Evolutionary conservation across 1,140 invertebrate genomes (phyloP).

Genomic region (Diorhabda elongata): DNA sequence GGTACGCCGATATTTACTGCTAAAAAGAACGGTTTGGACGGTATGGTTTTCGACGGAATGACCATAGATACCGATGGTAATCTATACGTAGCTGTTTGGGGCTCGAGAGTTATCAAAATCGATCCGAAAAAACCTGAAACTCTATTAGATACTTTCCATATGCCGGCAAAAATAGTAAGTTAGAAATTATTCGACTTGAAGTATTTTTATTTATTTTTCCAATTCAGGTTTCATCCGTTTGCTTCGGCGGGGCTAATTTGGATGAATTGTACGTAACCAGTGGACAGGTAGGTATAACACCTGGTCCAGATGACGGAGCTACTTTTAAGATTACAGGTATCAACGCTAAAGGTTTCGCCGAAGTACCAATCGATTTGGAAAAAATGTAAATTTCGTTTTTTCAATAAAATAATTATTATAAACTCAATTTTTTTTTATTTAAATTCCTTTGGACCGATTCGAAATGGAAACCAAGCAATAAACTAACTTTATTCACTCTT

Average conservation of each 20-base stretch:
- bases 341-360: slow-evolving; percentile 33
- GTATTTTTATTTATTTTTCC: neutral
- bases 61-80: slow-evolving; percentile 63
- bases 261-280: slow-evolving; percentile 74
- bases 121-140: slow-evolving; percentile 43
- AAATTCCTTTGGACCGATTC: no score
- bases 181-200: slow-evolving; percentile 46
- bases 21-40: slow-evolving; percentile 28
- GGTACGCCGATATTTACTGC: slow-evolving; percentile 32
- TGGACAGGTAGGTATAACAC: slow-evolving; percentile 21
- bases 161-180: slow-evolving; percentile 41
- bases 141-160: slow-evolving; percentile 34
- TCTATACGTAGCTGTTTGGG: slow-evolving; percentile 61
- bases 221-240: slow-evolving; percentile 66
- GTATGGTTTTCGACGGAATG: slow-evolving; percentile 62
- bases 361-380: slow-evolving; percentile 19
- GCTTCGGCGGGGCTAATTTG: slow-evolving; percentile 72
- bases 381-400: neutral
- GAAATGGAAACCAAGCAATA: no score
- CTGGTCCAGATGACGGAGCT: slow-evolving; percentile 36
- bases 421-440: no score
- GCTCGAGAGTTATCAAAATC: slow-evolving; percentile 40
- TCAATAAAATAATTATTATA: no score
- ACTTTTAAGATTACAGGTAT: slow-evolving; percentile 30
- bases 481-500: no score